phyloP scores from a whole-genome alignment of 2,888 invertebrate species.

The Dasysyrphus albostriatus region DNA sequence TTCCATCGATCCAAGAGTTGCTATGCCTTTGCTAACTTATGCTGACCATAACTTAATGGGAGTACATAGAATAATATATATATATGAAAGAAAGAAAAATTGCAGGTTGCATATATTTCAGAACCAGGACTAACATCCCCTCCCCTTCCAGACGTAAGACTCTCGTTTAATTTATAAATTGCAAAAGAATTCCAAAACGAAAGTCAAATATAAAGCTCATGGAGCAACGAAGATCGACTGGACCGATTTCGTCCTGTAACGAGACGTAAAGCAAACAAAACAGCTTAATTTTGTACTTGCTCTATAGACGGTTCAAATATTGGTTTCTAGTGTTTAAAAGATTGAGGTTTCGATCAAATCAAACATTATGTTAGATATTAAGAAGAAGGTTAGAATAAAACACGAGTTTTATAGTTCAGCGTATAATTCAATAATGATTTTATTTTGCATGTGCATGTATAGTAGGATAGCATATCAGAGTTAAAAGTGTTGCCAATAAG shows the following conservation, averaged over 20 bases:
- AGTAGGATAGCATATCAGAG: no score
- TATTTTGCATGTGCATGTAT: no score
- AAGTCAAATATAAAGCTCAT: constrained; percentile 47
- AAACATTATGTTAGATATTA: no score
- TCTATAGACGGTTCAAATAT: no score
- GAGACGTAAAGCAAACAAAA: neutral
- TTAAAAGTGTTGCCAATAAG: no score
- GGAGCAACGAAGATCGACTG: neutral
- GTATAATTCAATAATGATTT: no score
- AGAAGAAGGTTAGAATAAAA: no score
- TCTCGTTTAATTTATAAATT: constrained; percentile 66
- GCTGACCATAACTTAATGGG: constrained; percentile 48
- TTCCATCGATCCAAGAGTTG: constrained; percentile 56
- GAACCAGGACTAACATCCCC: neutral
- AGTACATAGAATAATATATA: neutral
- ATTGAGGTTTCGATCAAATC: no score
- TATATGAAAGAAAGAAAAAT: neutral
- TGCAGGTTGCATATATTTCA: constrained; percentile 37
- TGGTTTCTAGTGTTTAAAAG: no score
- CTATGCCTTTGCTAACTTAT: constrained; percentile 38
- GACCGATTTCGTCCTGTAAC: neutral
- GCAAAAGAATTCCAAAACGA: constrained; percentile 54
- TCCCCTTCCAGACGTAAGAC: neutral
- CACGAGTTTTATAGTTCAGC: no score
- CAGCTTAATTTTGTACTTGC: no score